Conservation (phyloP, 2,113 vertebrate genomes). For the Carlito syrichta region DNA sequence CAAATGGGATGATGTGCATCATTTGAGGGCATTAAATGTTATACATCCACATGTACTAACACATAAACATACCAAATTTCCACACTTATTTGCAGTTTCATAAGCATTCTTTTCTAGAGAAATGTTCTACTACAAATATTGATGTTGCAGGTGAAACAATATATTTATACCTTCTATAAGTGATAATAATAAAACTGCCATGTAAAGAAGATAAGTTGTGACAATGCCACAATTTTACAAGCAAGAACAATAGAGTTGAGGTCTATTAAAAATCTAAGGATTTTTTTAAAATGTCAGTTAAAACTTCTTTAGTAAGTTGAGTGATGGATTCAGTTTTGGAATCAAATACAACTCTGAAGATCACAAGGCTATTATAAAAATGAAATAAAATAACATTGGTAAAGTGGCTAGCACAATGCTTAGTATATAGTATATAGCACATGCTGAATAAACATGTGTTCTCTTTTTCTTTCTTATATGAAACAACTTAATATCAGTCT, state of each 20-base stretch:
- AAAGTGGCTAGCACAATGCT: not conserved
- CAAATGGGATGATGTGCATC: not conserved
- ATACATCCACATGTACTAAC: not conserved
- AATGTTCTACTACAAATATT: not conserved
- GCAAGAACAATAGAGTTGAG: not conserved
- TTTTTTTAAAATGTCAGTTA: not conserved
- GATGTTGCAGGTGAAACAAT: not conserved
- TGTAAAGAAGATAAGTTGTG: not conserved
- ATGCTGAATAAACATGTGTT: no score
- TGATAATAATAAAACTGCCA: not conserved
- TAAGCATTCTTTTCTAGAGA: not conserved
- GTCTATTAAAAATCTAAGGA: not conserved
- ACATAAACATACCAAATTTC: not conserved
- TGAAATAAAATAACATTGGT: not conserved
- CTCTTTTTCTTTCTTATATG: not conserved
- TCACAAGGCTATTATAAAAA: not conserved
- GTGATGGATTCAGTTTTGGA: not conserved
- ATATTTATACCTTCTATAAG: not conserved
- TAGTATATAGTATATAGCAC: rapidly evolving
- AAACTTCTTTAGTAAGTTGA: no score
- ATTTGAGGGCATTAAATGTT: not conserved
- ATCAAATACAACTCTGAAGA: not conserved
- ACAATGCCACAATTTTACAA: not conserved
- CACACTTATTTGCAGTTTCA: not conserved
- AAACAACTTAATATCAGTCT: not conserved